Evolutionary conservation across 37 sponge, comb jelly and placozoan genomes (phyloP), one percentile per base, ranked within the genome.

Genomic region (Haliclona indistincta): DNA sequence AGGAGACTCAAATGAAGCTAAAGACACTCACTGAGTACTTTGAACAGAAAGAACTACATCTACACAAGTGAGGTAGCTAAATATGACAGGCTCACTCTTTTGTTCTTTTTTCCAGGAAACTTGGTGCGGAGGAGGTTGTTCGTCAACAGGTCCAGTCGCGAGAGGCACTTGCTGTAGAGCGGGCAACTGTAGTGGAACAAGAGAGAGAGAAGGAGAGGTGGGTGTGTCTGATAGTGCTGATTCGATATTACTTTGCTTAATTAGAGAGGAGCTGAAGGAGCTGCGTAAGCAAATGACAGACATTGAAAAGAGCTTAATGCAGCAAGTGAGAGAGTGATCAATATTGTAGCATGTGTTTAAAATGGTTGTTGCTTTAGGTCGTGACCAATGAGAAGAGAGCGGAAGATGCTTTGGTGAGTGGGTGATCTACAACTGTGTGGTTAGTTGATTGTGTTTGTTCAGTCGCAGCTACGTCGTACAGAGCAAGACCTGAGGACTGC

Each of bases 201-300:
- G 89, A 94, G 75, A 81, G 86, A 41, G 81, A 86, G 67, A 83
- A 55, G 34, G 90, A 89, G 43, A 84, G 65, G 84, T 84, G 25
- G 44, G 83, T 25, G 54, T 35, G n/a, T 26, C 43, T 35, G 37
- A 35, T 22, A 34, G 29, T 1, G 60, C 23, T 32, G 56, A 22
- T 29, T 17, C 23, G n/a, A 23, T 76, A 40, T 17, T 76, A 5
- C 23, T 43, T 23, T 3, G 64, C 11, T 47, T 29, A 22, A 53
- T 65, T 43, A 86, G 81, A 56, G 71, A 77, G 41, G 87, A 91
- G 63, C 44, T 83, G 54, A 71, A 78, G 54, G 75, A 72, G 29
- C 56, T 83, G 43, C 72, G 87, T 4, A 58, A 71, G 47, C 83
- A 91, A 56, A 86, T 86, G 87, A 63, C 51, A n/a, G 87, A 91